These are phyloP conservation scores for Sebastes vulpes DNA, from an alignment of 2,797 vertebrate species.

Conservation along the genomic window DNA sequence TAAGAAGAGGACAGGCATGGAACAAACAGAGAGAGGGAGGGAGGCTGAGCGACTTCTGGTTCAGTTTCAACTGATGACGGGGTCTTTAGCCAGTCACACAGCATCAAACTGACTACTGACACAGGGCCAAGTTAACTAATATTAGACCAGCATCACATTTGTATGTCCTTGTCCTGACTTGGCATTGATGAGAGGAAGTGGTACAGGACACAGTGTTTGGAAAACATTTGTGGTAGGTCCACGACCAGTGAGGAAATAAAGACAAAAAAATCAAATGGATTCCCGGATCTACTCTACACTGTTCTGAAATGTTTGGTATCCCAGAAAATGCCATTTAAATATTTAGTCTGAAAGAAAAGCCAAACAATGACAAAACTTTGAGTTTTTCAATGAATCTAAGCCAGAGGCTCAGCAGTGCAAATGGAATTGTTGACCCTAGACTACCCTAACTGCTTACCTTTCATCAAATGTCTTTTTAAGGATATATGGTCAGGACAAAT, in stretches of 20 bases:
- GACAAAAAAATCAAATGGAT: slow-evolving; percentile 16
- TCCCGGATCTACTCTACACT: slow-evolving; percentile 12
- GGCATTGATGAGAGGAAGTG: slow-evolving; percentile 23
- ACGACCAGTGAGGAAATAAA: slow-evolving; percentile 30
- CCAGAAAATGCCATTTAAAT: slow-evolving; percentile 33
- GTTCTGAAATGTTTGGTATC: slow-evolving; percentile 24
- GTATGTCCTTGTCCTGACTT: slow-evolving; percentile 34
- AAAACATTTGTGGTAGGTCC: slow-evolving; percentile 39
- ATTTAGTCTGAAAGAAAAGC: slow-evolving; percentile 35
- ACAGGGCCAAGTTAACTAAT: slow-evolving; percentile 15
- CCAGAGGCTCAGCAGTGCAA: background rate
- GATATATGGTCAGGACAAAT: background rate
- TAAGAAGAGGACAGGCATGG: slow-evolving; percentile 72
- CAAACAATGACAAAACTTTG: slow-evolving; percentile 7
- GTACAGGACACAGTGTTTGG: slow-evolving; percentile 31
- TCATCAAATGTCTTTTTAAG: background rate
- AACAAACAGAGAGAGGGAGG: slow-evolving; percentile 47
- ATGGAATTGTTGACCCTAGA: background rate
- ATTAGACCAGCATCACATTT: slow-evolving; percentile 30
- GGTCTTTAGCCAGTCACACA: slow-evolving; percentile 9
- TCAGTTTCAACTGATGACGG: slow-evolving; percentile 31
- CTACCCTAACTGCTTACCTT: background rate
- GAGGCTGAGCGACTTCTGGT: slow-evolving; percentile 9
- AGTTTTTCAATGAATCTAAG: background rate
- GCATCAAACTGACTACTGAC: slow-evolving; percentile 20